Evolutionary conservation across 2,113 vertebrate genomes (phyloP), one percentile per base, ranked within the genome.

Genomic region (Bostrychus sinensis): DNA sequence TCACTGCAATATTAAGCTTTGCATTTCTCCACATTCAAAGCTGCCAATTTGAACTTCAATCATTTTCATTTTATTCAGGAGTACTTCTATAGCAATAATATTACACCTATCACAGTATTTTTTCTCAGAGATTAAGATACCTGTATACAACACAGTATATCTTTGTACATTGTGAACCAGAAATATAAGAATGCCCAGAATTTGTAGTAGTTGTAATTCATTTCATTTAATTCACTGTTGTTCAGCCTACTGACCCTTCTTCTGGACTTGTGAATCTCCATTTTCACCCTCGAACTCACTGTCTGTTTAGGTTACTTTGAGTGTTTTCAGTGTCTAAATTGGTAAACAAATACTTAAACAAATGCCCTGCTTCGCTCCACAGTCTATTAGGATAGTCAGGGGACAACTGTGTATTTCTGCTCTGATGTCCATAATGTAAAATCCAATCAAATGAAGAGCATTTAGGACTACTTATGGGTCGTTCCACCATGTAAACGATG

Each of bases 391-490:
- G 73, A 70, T 67, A 88, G 90, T 89, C 89, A 81, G 80, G 80
- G 78, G 89, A 89, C 84, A 86, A 84, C 70, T 81, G 87, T 91
- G 88, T 85, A 69, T 90, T 87, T 84, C 88, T 89, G 72, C 79
- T 75, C 84, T 83, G 86, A 93, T 90, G 89, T 88, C 86, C 72
- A 78, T 92, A 90, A 93, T 92, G 86, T 86, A 80, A 91, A 90
- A 91, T 90, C 86, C 85, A 92, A 91, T 91, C 88, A 89, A 92
- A 89, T 90, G 83, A 88, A 79, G 86, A 88, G 90, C 88, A 92
- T 92, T 93, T 91, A 92, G 89, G 85, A 81, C 88, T 90, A 89
- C 90, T 92, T 87, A 86, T 86, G 83, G 84, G 78, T 76, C 62
- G 76, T 85, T 86, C 83, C 80, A 84, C 81, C 89, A 89, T 89